Evolutionary conservation across 2,888 invertebrate genomes (phyloP), one percentile per base, ranked within the genome.

Genomic region (Diloba caeruleocephala): DNA sequence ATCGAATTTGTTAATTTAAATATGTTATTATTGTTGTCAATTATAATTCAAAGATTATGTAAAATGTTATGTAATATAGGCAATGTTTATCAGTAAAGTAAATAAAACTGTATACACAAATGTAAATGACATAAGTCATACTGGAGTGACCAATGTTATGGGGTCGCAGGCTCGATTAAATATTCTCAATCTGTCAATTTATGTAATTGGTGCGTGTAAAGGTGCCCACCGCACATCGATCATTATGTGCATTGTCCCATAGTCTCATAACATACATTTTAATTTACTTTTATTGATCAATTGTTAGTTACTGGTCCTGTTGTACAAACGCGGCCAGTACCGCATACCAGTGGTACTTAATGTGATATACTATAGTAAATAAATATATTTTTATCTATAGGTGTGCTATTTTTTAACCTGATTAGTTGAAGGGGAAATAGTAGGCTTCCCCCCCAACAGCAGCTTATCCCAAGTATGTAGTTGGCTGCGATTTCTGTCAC

Each of bases 311-410:
- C 33, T 37, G 41, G 44, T 31, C 28, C 32, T 66, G 53, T 57
- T 28, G 61, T 65, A 57, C 50, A 65, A 51, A 58, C 31, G 23
- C 31, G 26, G 26, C n/a, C 9, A 8, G 6, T 25, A 8, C 15
- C 23, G 21, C 15, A 53, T 26, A 39, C 54, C 59, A 45, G 32
- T 45, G 52, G 60, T 66, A 65, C 53, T 54, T 61, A 56, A 56
- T 66, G 65, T 66, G 66, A 66, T 66, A 66, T 57, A 66, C 23
- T 42, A 38, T 64, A 36, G 42, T 28, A 42, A 65, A 53, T 61
- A 66, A 65, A 65, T 66, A 65, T 65, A 65, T 61, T 59, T 58
- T 59, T 34, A 58, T 31, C 23, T 34, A 42, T 8, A 0, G 0
- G 7, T 37, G 17, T 49, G 45, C 54, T 25, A 25, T 21, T 33